Evolutionary conservation across 1,140 invertebrate genomes (phyloP), one percentile per base, ranked within the genome.

Genomic region (Octopus bimaculoides): DNA sequence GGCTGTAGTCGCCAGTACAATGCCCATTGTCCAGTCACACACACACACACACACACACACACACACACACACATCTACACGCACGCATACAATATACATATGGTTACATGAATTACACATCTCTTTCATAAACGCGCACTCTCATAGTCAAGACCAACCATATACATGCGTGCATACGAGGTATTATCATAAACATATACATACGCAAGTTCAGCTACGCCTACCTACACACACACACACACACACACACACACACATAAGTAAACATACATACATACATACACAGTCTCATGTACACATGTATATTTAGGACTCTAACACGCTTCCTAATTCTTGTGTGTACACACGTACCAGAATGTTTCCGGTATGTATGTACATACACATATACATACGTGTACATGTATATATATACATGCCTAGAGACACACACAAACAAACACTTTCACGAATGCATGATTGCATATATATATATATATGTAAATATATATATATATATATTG

Each of bases 391-490:
- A 55, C 73, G 61, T 79, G 52, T 79, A 55, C 69, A 56, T 79
- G 61, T 79, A 56, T 79, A 66, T 73, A 54, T 73, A 53, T 53
- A 53, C 53, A 20, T 79, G 41, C 55, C 61, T 79, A 54, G 73
- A 61, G 73, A 41, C 73, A 61, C 73, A 7, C 78, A 66, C 53
- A 80, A 69, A 71, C 69, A 80, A 61, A 78, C 78, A 73, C 52
- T 69, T 78, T 71, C 54, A 69, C 78, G 56, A 52, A 69, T 80
- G 61, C 53, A 69, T 78, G 78, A 52, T 41, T 78, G 56, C 71
- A 78, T 80, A 61, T 78, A 52, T 80, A 66, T 78, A 69, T 80
- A 80, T 78, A 69, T 78, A 78, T 78, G 74, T 78, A 81, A 7
- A 73, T 78, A 81, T 78, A 54, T 78, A 78, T 74, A 56, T 78